Evolutionary conservation across 2,113 vertebrate genomes (phyloP), one percentile per base, ranked within the genome.

Genomic region (Cricetomys ansorgei): DNA sequence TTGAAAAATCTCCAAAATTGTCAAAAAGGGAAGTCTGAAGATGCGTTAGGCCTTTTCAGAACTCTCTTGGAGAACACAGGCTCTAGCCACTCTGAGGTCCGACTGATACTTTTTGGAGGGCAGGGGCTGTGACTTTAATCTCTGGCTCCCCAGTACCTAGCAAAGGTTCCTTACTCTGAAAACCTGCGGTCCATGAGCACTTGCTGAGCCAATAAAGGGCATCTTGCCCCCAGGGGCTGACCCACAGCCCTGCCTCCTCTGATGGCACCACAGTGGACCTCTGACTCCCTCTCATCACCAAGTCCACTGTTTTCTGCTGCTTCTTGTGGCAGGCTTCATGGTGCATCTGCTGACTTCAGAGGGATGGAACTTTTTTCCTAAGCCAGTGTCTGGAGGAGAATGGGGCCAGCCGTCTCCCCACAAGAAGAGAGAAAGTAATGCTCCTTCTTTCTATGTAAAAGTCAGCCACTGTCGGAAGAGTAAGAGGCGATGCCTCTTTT

Each of bases 1-100:
- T 89, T 96, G 96, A 95, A 69, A 69, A 93, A 98, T 96, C 96
- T 73, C 89, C 83, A 59, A 83, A 95, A 69, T 19, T 72, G 45
- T 4, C 13, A 88, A 93, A 96, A 91, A 72, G 70, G 70, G 88
- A 85, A 95, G 88, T 92, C 43, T 89, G 43, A 91, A 65, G 48
- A 93, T 86, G 96, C 95, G 65, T 75, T 43, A 57, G 48, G 31
- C 75, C 85, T 75, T 95, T 92, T 97, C 45, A 48, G 48, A 67
- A 85, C 84, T 83, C 65, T 72, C 48, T 65, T 31, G 45, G 27
- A 95, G 62, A 79, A 57, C 15, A 79, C 53, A 80, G 31, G 15
- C 7, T 50, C 5, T 29, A 80, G 15, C 8, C 79, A 65, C 48
- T 50, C 17, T n/a, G 57, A 70, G 69, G 40, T 85, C 1, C 0